Evolutionary conservation across 2,888 invertebrate species (phyloP).

Genomic region (Ferrisia virgata): DNA sequence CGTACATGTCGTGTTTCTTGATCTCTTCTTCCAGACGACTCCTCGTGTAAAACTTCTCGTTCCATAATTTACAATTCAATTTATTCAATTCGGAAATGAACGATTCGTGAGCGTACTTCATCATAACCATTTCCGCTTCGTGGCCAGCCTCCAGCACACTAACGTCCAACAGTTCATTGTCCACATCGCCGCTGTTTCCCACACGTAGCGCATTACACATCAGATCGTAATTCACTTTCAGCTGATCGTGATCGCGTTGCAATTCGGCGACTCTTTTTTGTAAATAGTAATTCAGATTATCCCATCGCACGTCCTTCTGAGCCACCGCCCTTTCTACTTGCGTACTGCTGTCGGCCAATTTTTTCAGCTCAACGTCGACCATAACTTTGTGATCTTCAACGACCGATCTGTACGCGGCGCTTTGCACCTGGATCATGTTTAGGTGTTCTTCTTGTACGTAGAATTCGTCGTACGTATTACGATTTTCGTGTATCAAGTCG

Average conservation of each 20-base stretch:
- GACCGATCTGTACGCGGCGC: too few relatives aligned
- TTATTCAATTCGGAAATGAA: constrained; percentile 27
- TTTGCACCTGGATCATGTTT: neutral
- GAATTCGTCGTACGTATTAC: neutral
- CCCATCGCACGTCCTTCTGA: neutral
- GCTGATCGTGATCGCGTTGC: neutral
- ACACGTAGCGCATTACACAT: neutral
- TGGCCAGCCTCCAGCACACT: neutral
- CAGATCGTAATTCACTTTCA: neutral
- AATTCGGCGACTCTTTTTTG: neutral
- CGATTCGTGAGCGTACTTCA: neutral
- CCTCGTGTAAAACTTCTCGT: neutral
- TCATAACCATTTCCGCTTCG: neutral
- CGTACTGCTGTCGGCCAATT: neutral
- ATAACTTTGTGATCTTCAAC: neutral
- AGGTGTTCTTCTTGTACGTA: neutral
- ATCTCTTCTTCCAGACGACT: neutral
- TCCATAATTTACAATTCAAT: constrained; percentile 11
- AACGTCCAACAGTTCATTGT: neutral
- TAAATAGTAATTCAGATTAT: neutral
- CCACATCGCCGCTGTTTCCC: neutral
- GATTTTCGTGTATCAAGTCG: neutral
- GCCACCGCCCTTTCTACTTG: neutral
- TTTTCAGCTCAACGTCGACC: neutral
- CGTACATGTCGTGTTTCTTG: neutral